These are phyloP conservation scores for Caenorhabditis sp. DNA, from an alignment of 2,888 invertebrate species.

Conservation along the genomic window DNA sequence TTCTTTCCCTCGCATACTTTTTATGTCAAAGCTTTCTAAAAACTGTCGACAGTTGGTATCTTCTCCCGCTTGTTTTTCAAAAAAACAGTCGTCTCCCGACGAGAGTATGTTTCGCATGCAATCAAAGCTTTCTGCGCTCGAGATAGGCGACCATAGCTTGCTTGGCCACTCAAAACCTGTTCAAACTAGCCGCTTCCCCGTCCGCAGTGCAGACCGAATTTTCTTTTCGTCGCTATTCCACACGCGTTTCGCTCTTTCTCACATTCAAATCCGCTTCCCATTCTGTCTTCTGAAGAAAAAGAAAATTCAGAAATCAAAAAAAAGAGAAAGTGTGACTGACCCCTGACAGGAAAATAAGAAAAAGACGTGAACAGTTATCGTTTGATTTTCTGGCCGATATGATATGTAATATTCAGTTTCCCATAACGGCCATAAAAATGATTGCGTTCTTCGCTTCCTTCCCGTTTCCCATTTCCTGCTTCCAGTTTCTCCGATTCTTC, in stretches of 20 bases:
- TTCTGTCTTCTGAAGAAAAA: conserved; percentile 18
- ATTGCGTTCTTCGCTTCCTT: background rate
- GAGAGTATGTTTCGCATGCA: conserved; percentile 43
- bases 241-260: conserved; percentile 57
- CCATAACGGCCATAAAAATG: conserved; percentile 21
- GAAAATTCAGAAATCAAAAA: conserved; percentile 14
- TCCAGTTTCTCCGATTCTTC: background rate
- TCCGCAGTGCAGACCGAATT: conserved; percentile 31
- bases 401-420: conserved; percentile 20
- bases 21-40: conserved; percentile 14
- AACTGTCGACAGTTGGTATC: background rate
- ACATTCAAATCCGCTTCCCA: conserved; percentile 53
- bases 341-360: no score
- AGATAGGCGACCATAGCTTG: conserved; percentile 62
- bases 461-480: background rate
- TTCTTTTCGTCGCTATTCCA: conserved; percentile 41
- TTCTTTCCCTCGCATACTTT: conserved; percentile 4
- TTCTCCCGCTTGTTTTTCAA: conserved; percentile 1
- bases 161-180: conserved; percentile 60
- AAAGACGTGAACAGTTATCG: conserved; percentile 7
- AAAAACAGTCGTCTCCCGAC: background rate
- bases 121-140: conserved; percentile 54
- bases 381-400: background rate
- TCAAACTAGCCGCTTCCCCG: conserved; percentile 56
- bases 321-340: conserved; percentile 54